Evolutionary conservation across 2,797 vertebrate species (phyloP).

Genomic region (Merluccius polli): DNA sequence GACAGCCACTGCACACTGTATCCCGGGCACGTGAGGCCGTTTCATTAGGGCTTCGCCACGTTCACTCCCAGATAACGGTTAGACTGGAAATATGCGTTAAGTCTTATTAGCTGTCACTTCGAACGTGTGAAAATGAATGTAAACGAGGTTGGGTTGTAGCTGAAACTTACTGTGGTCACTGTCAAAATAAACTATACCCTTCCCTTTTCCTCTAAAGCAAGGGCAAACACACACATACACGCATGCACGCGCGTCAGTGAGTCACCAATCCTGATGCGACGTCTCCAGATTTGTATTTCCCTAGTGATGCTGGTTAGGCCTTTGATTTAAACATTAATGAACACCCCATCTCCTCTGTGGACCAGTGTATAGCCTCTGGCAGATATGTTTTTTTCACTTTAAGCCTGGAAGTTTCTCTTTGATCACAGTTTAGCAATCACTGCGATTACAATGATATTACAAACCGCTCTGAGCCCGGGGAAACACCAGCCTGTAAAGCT

Average conservation of each 20-base stretch:
- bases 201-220: too few species aligned
- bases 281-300: constrained; percentile 24
- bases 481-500: constrained; percentile 22
- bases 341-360: constrained; percentile 18
- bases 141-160: too few species aligned
- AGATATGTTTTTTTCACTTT: too few species aligned
- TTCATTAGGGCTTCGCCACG: constrained; percentile 60
- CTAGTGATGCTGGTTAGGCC: constrained; percentile 7
- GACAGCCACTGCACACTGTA: constrained; percentile 45
- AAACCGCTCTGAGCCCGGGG: constrained; percentile 30
- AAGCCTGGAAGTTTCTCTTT: constrained; percentile 24
- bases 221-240: not conserved
- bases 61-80: constrained; percentile 42
- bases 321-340: constrained; percentile 25
- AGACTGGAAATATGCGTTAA: constrained; percentile 12
- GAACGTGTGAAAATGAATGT: not conserved
- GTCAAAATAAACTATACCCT: too few species aligned
- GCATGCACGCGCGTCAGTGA: not conserved
- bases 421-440: constrained; percentile 33
- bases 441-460: constrained; percentile 20
- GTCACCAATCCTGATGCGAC: constrained; percentile 11
- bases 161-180: too few species aligned
- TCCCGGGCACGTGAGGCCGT: constrained; percentile 56
- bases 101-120: constrained; percentile 11
- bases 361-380: constrained; percentile 15